phyloP scores from a whole-genome alignment of 2,797 vertebrate species.

The Dallia pectoralis region DNA sequence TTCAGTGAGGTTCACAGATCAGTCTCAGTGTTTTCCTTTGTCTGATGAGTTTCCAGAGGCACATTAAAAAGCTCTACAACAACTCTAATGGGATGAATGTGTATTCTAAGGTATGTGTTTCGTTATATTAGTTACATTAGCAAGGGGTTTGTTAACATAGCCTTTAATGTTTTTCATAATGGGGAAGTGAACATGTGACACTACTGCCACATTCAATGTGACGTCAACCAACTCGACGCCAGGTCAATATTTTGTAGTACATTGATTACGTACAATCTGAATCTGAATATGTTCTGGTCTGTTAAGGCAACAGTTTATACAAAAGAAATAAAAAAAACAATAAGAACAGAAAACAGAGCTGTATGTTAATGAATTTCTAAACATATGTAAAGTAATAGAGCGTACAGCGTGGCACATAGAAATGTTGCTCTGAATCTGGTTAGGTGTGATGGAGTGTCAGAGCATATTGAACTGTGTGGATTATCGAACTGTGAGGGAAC shows the following conservation, averaged over 20 bases:
- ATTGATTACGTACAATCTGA: too few species aligned
- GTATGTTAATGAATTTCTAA: too few species aligned
- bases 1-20: conserved; percentile 7
- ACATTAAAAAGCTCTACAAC: conserved; percentile 53
- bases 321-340: too few species aligned
- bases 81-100: conserved; percentile 46
- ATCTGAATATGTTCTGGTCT: too few species aligned
- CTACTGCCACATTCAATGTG: neutral
- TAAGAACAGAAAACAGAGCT: too few species aligned
- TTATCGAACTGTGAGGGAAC: too few species aligned
- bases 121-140: neutral
- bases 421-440: neutral
- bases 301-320: too few species aligned
- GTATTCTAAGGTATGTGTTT: conserved; percentile 52
- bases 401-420: neutral
- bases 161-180: neutral
- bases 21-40: neutral
- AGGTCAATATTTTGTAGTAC: neutral
- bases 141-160: neutral
- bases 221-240: neutral
- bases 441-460: neutral
- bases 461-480: too few species aligned
- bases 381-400: neutral
- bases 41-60: conserved; percentile 52
- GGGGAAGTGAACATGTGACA: neutral